Evolutionary conservation across 2,113 vertebrate species (phyloP), one percentile per base, ranked within the genome.

Genomic region (Perca fluviatilis): DNA sequence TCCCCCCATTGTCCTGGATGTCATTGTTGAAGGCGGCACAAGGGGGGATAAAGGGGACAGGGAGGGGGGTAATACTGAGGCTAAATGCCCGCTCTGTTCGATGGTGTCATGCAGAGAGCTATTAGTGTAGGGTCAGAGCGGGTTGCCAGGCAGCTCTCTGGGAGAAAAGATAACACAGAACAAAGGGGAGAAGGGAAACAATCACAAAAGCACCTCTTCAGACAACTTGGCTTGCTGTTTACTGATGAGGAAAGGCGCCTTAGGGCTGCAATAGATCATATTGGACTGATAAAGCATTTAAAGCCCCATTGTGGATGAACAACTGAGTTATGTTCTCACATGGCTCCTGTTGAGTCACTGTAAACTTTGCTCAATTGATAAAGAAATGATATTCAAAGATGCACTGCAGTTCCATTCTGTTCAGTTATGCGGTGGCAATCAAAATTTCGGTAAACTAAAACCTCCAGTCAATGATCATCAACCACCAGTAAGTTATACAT

Each of bases 51-150:
- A 63, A 74, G 63, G 53, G 74, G 69, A 40, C 47, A 69, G 49
- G 71, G 49, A 69, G 56, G 53, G 75, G 86, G 86, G 69, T 62
- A 54, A 74, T 13, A 53, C 70, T 61, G 77, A 64, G 81, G 85
- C 87, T 94, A 94, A 96, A 95, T 94, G 92, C 72, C 21, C 7
- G 74, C 91, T 93, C 93, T 95, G 95, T 95, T 94, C 76, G 1
- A 23, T 77, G 91, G 94, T 94, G 92, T 92, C 93, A 94, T 88
- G 91, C 92, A 91, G 90, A 83, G 92, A 91, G 83, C 87, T 64
- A 91, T 91, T 93, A 93, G 90, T 46, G 54, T 71, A 63, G 86
- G 92, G 88, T 91, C 90, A 87, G 80, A 90, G 85, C 66, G 82
- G 85, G 87, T 86, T 79, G 83, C 40, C 50, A 36, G 66, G 86